phyloP scores from a whole-genome alignment of 2,113 vertebrate species.

The Alectura lathami region DNA sequence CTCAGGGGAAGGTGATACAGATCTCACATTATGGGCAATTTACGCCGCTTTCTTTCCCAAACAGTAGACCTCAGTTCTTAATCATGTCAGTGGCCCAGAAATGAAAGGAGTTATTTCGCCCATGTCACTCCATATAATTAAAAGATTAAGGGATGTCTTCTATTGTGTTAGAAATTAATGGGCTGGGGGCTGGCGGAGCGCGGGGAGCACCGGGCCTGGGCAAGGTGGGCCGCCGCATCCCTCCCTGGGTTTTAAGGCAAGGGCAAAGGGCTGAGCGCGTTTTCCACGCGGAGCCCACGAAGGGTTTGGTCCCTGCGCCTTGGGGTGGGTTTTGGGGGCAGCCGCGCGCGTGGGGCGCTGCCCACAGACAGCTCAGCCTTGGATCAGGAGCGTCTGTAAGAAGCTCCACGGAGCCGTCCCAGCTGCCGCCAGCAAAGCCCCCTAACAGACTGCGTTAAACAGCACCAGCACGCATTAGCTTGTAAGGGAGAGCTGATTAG shows the following conservation, averaged over 20 bases:
- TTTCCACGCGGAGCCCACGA: accelerated
- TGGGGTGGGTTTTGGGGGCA: not conserved
- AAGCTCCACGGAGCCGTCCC: not conserved
- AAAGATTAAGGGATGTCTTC: not conserved
- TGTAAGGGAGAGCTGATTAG: conserved; percentile 69
- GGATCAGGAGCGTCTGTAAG: not conserved
- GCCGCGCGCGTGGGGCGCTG: accelerated
- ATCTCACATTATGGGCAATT: not conserved
- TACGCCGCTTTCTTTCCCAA: not conserved
- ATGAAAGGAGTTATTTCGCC: not conserved
- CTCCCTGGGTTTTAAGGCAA: too few species aligned
- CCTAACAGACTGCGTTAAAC: conserved; percentile 4
- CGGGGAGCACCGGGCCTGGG: not conserved
- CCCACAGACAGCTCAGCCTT: accelerated
- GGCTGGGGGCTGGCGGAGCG: not conserved
- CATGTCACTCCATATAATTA: not conserved
- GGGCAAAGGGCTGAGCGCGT: accelerated
- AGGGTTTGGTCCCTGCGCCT: not conserved
- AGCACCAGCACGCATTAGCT: not conserved
- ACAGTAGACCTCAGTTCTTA: not conserved
- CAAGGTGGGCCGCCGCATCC: not conserved
- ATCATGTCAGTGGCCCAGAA: not conserved
- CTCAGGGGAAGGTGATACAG: not conserved
- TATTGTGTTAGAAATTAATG: not conserved
- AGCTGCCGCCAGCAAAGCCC: not conserved